phyloP scores from a whole-genome alignment of 2,888 invertebrate genomes.

The Pachydiplax longipennis region DNA sequence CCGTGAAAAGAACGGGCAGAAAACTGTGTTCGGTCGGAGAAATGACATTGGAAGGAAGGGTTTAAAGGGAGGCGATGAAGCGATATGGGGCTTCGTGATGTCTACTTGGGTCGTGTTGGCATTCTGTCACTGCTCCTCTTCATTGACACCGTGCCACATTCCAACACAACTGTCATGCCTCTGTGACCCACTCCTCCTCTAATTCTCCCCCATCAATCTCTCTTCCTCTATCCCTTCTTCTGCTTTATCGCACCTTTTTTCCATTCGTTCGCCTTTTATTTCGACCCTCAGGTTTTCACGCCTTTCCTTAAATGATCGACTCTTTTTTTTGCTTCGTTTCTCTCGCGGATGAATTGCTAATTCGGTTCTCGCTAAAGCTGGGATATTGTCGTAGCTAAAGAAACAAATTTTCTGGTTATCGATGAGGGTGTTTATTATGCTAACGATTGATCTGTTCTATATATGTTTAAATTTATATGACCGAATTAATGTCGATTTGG shows the following conservation, averaged over 20 bases:
- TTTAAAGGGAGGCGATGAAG: not conserved
- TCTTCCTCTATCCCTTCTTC: not conserved
- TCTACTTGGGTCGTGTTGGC: slow-evolving; percentile 25
- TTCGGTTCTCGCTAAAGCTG: too few relatives aligned
- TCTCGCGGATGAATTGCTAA: too few relatives aligned
- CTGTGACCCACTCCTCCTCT: not conserved
- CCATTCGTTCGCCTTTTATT: not conserved
- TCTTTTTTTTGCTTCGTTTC: too few relatives aligned
- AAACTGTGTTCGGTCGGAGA: not conserved
- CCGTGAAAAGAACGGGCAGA: not conserved
- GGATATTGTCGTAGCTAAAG: too few relatives aligned
- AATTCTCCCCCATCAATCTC: not conserved
- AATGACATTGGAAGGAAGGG: not conserved
- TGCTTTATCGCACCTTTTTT: not conserved
- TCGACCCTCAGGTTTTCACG: too few relatives aligned
- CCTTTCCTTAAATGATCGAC: too few relatives aligned
- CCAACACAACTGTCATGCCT: not conserved
- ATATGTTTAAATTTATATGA: too few relatives aligned
- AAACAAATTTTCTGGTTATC: too few relatives aligned
- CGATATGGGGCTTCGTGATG: slow-evolving; percentile 22
- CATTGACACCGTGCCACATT: not conserved
- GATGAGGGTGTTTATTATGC: too few relatives aligned
- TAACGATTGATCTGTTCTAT: too few relatives aligned
- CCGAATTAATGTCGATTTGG: too few relatives aligned
- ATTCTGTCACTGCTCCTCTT: slow-evolving; percentile 13